A percentile compares a stretch with the other conserved stretches of the same genome.
Conservation (phyloP, 2,888 invertebrate species). For the Kryphioiulus occultus region DNA sequence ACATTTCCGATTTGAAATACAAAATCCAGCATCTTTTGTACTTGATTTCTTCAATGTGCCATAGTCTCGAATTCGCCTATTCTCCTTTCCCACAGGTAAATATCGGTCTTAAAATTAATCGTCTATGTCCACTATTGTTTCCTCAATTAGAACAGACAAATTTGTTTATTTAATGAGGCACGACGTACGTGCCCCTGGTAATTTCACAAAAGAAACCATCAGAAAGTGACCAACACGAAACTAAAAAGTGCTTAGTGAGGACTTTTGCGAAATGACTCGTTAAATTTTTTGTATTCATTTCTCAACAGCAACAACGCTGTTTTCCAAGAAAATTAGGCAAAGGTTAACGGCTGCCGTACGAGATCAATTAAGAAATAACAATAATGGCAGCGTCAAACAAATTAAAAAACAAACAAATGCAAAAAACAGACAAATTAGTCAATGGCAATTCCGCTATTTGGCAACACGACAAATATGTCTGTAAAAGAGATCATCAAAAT, state of each 20-base stretch:
- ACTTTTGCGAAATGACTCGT: background rate
- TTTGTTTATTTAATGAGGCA: background rate
- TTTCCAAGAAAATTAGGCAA: background rate
- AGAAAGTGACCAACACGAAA: constrained; percentile 2
- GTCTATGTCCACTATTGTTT: background rate
- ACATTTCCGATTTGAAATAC: background rate
- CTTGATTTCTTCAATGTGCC: background rate
- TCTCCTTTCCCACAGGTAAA: background rate
- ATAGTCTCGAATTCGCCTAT: background rate
- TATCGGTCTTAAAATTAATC: background rate
- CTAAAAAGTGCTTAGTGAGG: too few species aligned
- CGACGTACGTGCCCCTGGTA: background rate
- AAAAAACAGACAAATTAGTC: background rate
- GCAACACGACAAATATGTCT: background rate
- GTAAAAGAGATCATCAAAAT: background rate
- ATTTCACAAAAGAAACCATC: background rate
- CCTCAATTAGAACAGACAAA: background rate
- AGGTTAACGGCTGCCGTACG: constrained; percentile 14
- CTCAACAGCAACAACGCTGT: background rate
- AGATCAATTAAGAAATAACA: constrained; percentile 20
- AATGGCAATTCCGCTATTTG: background rate
- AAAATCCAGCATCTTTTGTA: background rate
- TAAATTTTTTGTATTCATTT: background rate
- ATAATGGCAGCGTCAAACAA: background rate
- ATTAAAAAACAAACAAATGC: background rate